These are phyloP conservation scores for Chesias legatella DNA, from an alignment of 2,888 invertebrate genomes.

Conservation along the genomic window DNA sequence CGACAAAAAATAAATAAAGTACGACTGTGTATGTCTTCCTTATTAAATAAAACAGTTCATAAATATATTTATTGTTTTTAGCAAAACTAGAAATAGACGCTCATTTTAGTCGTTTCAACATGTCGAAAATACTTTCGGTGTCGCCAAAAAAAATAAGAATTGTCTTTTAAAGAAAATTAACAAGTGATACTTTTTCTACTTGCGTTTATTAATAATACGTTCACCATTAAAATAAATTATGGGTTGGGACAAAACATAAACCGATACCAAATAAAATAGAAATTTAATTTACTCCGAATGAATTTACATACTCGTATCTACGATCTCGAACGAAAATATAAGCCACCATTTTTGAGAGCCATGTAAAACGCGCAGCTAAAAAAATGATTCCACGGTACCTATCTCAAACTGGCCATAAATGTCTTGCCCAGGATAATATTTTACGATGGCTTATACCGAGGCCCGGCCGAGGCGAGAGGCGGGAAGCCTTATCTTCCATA, in stretches of 20 bases:
- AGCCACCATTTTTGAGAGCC: slow-evolving; percentile 13
- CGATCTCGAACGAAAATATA: slow-evolving; percentile 12
- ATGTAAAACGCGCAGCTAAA: slow-evolving; percentile 36
- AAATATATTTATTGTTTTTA: no score
- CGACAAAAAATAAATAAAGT: not conserved
- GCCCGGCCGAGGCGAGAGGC: slow-evolving; percentile 46
- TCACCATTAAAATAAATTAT: no score
- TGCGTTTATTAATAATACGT: no score
- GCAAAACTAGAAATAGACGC: no score
- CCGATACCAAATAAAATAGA: not conserved
- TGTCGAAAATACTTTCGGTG: no score
- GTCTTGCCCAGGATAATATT: slow-evolving; percentile 76
- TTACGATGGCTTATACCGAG: slow-evolving; percentile 62
- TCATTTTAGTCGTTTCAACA: no score
- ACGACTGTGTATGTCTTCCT: no score
- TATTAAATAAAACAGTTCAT: no score
- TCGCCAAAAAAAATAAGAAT: not conserved
- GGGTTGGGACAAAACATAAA: no score
- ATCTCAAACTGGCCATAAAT: slow-evolving; percentile 70
- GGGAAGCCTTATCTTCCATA: slow-evolving; percentile 65
- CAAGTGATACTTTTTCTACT: no score
- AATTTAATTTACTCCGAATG: not conserved
- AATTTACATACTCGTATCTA: slow-evolving; percentile 22
- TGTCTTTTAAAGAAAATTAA: no score
- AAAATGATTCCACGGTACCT: slow-evolving; percentile 65